phyloP scores from a whole-genome alignment of 2,113 vertebrate species.

The Sarotherodon lohbergeri region DNA sequence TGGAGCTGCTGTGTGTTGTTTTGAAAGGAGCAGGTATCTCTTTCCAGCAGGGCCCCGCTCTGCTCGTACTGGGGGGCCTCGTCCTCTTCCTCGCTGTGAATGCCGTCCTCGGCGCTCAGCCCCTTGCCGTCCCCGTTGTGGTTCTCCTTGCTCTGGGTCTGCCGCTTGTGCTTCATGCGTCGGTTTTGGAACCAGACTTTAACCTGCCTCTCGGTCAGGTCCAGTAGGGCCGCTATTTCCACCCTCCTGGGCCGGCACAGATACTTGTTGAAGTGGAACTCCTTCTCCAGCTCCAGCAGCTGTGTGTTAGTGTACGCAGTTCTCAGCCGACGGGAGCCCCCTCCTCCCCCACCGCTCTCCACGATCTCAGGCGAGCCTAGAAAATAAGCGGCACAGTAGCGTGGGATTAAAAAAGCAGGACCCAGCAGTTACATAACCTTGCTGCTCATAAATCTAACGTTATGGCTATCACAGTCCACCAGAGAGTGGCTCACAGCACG shows the following conservation, averaged over 20 bases:
- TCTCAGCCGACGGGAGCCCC: constrained; percentile 89
- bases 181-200: constrained; percentile 99
- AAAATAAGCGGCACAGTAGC: constrained; percentile 68
- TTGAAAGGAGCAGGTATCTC: constrained; percentile 93
- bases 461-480: not conserved
- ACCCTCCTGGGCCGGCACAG: constrained; percentile 94
- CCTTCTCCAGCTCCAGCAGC: constrained; percentile 98
- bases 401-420: constrained; percentile 77
- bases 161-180: constrained; percentile 98
- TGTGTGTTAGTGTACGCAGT: constrained; percentile 99
- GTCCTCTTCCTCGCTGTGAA: constrained; percentile 89
- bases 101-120: constrained; percentile 81
- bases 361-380: constrained; percentile 91
- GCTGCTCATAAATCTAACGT: constrained; percentile 1
- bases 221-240: constrained; percentile 95
- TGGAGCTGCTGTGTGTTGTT: constrained; percentile 89
- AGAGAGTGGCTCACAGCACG: not conserved
- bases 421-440: constrained; percentile 46
- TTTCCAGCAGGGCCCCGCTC: constrained; percentile 90
- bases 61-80: constrained; percentile 87
- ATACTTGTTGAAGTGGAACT: constrained; percentile 99
- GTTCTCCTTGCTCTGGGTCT: constrained; percentile 97
- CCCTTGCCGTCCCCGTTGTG: constrained; percentile 86
- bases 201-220: constrained; percentile 96
- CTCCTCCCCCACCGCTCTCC: constrained; percentile 74